A percentile compares a stretch with the other conserved stretches of the same genome.
Evolutionary conservation across 2,888 invertebrate species (phyloP).

Genomic region (Leptothorax acervorum): DNA sequence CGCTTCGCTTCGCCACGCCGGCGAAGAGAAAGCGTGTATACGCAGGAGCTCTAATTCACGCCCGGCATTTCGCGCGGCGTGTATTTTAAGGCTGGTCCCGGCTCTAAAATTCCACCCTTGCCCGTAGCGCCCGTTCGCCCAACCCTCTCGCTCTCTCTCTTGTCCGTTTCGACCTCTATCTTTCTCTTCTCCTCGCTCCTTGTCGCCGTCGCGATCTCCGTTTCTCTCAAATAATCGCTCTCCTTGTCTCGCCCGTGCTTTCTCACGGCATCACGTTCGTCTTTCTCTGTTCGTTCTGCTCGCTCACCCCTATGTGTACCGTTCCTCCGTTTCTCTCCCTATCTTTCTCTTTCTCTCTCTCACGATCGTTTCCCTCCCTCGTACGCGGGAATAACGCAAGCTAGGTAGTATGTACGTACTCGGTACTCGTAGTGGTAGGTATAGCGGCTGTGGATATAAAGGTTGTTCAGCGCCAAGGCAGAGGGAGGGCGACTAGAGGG

Average conservation of each 20-base stretch:
- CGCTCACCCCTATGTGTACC: constrained; percentile 32
- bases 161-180: constrained; percentile 46
- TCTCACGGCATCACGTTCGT: constrained; percentile 39
- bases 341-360: constrained; percentile 43
- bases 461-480: constrained; percentile 80
- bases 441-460: constrained; percentile 84
- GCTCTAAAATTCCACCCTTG: constrained; percentile 83
- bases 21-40: constrained; percentile 63
- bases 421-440: constrained; percentile 78
- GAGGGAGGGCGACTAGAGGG: constrained; percentile 55
- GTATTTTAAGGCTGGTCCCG: constrained; percentile 83
- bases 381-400: constrained; percentile 78
- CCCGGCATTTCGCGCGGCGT: constrained; percentile 82
- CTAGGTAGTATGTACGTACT: constrained; percentile 74
- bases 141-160: constrained; percentile 51
- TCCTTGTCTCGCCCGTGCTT: constrained; percentile 43
- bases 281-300: constrained; percentile 27
- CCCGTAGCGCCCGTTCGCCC: constrained; percentile 61
- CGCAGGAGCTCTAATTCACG: constrained; percentile 82
- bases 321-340: constrained; percentile 23
- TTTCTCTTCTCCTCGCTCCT: constrained; percentile 46
- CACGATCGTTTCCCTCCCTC: constrained; percentile 68
- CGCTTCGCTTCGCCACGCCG: constrained; percentile 41
- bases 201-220: constrained; percentile 54
- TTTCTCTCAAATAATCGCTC: constrained; percentile 47